Conservation (phyloP, 2,888 invertebrate species). For the Aleiodes alternator region DNA sequence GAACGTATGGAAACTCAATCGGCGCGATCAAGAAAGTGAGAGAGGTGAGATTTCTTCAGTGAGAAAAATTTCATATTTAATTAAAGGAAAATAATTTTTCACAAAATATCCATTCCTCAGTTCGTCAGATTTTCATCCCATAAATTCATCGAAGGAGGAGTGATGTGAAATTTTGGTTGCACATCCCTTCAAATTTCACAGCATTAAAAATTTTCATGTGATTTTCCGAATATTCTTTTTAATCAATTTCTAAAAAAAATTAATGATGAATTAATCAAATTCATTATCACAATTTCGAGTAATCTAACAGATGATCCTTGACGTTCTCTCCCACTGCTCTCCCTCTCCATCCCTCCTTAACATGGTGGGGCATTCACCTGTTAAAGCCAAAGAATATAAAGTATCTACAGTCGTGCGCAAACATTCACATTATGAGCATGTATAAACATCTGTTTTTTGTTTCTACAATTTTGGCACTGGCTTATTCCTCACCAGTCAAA, state of each 20-base stretch:
- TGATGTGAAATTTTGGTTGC: background rate
- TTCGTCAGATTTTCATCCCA: background rate
- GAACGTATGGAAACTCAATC: conserved; percentile 37
- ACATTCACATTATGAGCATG: background rate
- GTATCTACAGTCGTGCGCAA: background rate
- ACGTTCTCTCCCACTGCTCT: background rate
- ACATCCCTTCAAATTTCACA: background rate
- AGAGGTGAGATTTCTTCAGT: conserved; percentile 3
- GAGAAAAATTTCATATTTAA: background rate
- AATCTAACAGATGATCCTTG: background rate
- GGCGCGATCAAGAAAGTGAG: background rate
- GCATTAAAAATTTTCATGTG: no score
- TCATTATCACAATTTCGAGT: background rate
- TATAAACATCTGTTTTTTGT: background rate
- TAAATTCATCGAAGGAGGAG: background rate
- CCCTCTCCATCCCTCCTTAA: background rate
- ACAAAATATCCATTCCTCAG: no score
- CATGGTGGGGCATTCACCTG: background rate
- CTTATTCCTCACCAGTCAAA: conserved; percentile 69
- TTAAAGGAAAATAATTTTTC: background rate
- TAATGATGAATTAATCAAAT: background rate
- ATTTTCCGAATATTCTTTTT: background rate
- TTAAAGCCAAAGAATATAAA: background rate
- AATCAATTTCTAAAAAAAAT: background rate
- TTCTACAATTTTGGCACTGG: conserved; percentile 45